phyloP scores from a whole-genome alignment of 2,113 vertebrate species.

The Xiphophorus hellerii region DNA sequence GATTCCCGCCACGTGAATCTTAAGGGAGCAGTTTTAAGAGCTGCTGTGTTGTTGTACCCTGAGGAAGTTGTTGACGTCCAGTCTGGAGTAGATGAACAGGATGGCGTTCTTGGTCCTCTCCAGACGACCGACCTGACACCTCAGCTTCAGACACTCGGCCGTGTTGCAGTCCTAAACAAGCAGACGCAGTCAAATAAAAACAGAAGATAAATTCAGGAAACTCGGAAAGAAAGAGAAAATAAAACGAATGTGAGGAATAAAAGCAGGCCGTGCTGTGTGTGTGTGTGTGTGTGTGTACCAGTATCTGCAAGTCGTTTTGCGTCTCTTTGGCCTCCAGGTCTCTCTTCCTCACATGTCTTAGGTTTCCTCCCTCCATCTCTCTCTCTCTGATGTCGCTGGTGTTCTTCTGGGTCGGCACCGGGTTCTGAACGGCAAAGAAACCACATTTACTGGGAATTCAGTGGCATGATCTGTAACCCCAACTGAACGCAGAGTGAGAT shows the following conservation, averaged over 20 bases:
- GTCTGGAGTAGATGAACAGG: constrained; percentile 88
- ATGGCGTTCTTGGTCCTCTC: constrained; percentile 92
- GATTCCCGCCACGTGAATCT: background rate
- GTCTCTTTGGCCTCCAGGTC: constrained; percentile 75
- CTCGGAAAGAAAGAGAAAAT: background rate
- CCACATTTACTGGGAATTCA: background rate
- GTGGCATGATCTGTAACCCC: background rate
- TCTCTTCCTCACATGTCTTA: constrained; percentile 80
- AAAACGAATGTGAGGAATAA: background rate
- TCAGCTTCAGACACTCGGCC: constrained; percentile 86
- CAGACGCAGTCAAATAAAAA: constrained; percentile 33
- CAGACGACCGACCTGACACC: constrained; percentile 92
- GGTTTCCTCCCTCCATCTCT: constrained; percentile 70
- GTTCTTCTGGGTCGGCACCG: constrained; percentile 77
- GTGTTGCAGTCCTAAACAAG: constrained; percentile 84
- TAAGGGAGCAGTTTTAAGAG: background rate
- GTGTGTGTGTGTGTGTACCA: constrained; percentile 76
- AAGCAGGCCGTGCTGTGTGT: background rate
- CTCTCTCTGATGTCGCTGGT: constrained; percentile 66
- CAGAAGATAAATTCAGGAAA: background rate
- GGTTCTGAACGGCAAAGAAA: constrained; percentile 62
- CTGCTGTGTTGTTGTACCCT: constrained; percentile 72
- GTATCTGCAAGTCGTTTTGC: constrained; percentile 81
- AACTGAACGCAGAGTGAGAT: background rate
- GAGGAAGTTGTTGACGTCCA: constrained; percentile 91